Conservation (phyloP, 2,888 invertebrate species). For the Stenchaetothrips biformis region DNA sequence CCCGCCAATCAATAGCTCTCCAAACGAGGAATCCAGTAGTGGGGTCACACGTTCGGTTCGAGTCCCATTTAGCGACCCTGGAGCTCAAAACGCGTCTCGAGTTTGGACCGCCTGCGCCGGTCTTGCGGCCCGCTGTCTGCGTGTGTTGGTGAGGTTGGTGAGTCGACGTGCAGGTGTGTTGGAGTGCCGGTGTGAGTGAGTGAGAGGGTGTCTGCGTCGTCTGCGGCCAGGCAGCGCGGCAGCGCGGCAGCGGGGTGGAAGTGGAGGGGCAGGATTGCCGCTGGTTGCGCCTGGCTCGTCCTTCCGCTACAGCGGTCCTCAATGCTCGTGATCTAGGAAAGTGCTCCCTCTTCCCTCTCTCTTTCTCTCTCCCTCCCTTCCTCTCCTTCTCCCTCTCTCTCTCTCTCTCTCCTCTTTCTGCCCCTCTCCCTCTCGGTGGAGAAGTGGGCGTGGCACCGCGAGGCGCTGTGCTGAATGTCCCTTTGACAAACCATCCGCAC, state of each 20-base stretch:
- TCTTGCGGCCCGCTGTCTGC: too few relatives aligned
- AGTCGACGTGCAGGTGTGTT: not conserved
- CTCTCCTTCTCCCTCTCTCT: not conserved
- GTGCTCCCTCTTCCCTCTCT: constrained; percentile 25
- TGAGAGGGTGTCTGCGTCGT: not conserved
- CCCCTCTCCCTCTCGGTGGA: not conserved
- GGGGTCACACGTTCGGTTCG: too few relatives aligned
- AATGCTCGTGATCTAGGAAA: constrained; percentile 3
- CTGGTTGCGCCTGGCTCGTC: constrained; percentile 17
- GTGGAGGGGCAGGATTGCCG: not conserved
- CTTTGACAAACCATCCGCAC: too few relatives aligned
- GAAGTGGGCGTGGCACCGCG: not conserved
- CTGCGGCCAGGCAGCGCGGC: not conserved
- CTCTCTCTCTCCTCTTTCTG: not conserved
- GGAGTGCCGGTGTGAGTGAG: not conserved
- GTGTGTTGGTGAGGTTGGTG: not conserved
- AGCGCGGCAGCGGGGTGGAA: not conserved
- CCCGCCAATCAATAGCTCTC: too few relatives aligned
- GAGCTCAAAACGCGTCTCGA: too few relatives aligned
- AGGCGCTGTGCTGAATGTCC: too few relatives aligned
- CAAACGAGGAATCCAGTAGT: too few relatives aligned
- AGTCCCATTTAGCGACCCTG: too few relatives aligned
- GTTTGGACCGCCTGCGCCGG: too few relatives aligned
- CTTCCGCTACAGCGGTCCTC: constrained; percentile 10
- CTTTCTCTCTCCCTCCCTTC: constrained; percentile 17